Percentiles rank a stretch among this genome's conserved stretches.
Evolutionary conservation across 1,140 invertebrate species (phyloP).

Genomic region (Zaprionus camerounensis): DNA sequence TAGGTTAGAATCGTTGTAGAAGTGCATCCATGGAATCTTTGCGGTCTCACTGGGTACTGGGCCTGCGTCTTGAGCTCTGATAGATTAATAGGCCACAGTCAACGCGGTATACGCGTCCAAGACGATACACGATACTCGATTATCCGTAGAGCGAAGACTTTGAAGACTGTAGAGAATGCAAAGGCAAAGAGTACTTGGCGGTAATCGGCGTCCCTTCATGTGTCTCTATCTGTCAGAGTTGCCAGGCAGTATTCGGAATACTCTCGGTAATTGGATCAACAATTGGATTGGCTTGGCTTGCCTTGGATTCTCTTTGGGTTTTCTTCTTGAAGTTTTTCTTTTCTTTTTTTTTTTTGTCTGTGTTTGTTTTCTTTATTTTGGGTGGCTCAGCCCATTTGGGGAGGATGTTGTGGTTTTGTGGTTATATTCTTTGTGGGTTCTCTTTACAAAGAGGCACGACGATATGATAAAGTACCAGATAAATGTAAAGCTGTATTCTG

Average conservation of each 20-base stretch:
- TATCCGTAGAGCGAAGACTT: background rate
- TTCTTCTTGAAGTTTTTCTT: background rate
- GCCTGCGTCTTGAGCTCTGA: slow-evolving; percentile 47
- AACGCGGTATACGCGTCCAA: slow-evolving; percentile 41
- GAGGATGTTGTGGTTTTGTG: slow-evolving; percentile 78
- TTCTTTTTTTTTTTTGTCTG: slow-evolving; percentile 8
- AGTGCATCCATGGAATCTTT: slow-evolving; percentile 65
- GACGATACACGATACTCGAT: slow-evolving; percentile 9
- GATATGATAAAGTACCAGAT: background rate
- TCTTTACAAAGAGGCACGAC: background rate
- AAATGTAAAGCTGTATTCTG: background rate
- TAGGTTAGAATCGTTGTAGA: slow-evolving; percentile 50
- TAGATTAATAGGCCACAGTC: slow-evolving; percentile 79
- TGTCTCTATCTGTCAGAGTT: slow-evolving; percentile 41
- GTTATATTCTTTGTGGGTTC: slow-evolving; percentile 33
- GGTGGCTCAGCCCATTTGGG: slow-evolving; percentile 13
- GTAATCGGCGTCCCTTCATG: slow-evolving; percentile 13
- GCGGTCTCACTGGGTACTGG: slow-evolving; percentile 20
- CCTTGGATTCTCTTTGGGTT: background rate
- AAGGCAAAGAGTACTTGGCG: background rate
- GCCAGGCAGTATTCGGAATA: slow-evolving; percentile 30
- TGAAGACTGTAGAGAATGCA: no score
- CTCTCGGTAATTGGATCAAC: slow-evolving; percentile 59
- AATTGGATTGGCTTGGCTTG: slow-evolving; percentile 1
- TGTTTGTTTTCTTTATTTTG: slow-evolving; percentile 21